Conservation (phyloP, 2,888 invertebrate species). For the Andrena trimmerana region DNA sequence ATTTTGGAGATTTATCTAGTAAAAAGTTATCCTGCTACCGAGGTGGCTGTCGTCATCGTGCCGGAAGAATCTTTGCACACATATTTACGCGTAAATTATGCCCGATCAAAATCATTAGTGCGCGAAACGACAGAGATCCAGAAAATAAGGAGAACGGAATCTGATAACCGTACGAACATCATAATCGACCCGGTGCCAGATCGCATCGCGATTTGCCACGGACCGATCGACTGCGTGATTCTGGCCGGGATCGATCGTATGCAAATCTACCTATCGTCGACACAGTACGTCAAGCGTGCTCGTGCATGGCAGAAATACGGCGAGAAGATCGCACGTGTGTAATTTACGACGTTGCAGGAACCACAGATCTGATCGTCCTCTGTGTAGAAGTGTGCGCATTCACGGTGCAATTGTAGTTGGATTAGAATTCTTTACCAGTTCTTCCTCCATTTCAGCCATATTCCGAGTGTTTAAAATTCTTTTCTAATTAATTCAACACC, state of each 20-base stretch:
- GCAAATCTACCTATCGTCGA: constrained; percentile 43
- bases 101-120: constrained; percentile 39
- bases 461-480: too few species aligned
- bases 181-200: constrained; percentile 63
- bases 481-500: too few species aligned
- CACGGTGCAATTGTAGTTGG: too few species aligned
- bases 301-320: constrained; percentile 28
- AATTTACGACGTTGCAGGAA: constrained; percentile 3
- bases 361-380: not conserved
- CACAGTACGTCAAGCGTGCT: constrained; percentile 29
- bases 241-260: constrained; percentile 50
- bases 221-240: constrained; percentile 21
- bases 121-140: not conserved
- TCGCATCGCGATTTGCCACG: constrained; percentile 34
- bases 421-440: too few species aligned
- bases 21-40: not conserved
- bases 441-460: too few species aligned
- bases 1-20: not conserved
- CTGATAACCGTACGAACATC: constrained; percentile 69
- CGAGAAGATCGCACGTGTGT: constrained; percentile 34
- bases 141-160: constrained; percentile 62
- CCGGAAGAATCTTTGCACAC: constrained; percentile 42
- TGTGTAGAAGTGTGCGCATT: too few species aligned
- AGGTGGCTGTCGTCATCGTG: not conserved
- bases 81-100: constrained; percentile 39